Percentiles rank a stretch among this genome's conserved stretches.
phyloP scores from a whole-genome alignment of 2,113 vertebrate genomes.

The Nothoprocta perdicaria region DNA sequence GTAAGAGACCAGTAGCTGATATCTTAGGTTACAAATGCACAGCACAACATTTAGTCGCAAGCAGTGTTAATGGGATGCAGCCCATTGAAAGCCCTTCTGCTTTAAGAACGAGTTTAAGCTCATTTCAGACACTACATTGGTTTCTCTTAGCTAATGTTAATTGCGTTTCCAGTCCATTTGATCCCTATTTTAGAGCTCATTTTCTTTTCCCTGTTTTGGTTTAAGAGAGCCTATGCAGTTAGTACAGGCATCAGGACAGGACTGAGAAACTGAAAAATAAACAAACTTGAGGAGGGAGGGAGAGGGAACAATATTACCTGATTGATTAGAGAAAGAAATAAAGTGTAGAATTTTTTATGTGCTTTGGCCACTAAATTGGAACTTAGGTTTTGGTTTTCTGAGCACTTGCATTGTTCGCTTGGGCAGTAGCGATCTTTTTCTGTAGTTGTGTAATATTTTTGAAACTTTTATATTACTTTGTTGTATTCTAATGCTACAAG shows the following conservation, averaged over 20 bases:
- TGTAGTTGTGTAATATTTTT: not conserved
- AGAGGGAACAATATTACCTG: not conserved
- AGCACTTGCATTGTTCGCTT: not conserved
- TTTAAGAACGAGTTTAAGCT: not conserved
- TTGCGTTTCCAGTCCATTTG: not conserved
- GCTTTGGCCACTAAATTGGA: not conserved
- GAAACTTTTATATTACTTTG: not conserved
- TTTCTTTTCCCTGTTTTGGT: not conserved
- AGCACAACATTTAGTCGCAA: not conserved
- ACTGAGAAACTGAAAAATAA: not conserved
- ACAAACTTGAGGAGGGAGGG: not conserved
- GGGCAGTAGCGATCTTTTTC: not conserved
- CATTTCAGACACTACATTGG: not conserved
- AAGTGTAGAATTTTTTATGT: not conserved
- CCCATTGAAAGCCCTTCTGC: not conserved
- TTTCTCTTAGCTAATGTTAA: not conserved
- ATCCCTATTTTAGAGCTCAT: not conserved
- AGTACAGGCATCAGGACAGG: not conserved
- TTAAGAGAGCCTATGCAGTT: not conserved
- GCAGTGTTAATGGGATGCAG: not conserved
- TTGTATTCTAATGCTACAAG: not conserved
- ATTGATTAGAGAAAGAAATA: not conserved
- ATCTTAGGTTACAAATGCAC: not conserved
- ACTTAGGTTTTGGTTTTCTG: not conserved
- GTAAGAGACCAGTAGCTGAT: conserved; percentile 72